These are phyloP conservation scores for Coremacera marginata DNA, from an alignment of 2,888 invertebrate genomes.

Conservation along the genomic window DNA sequence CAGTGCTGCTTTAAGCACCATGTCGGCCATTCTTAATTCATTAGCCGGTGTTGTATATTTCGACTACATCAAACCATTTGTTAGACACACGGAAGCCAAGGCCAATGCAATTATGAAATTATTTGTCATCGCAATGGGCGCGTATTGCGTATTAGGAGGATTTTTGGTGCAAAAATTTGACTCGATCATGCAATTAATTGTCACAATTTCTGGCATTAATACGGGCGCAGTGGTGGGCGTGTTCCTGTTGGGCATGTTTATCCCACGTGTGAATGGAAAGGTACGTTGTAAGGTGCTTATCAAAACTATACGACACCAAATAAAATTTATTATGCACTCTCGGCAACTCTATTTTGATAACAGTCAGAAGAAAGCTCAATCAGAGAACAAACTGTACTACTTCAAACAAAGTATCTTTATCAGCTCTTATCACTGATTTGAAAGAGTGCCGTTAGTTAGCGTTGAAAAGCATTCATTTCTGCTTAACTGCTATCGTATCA, in stretches of 20 bases:
- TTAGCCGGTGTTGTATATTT: slow-evolving; percentile 73
- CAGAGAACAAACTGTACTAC: no score
- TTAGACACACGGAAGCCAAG: slow-evolving; percentile 68
- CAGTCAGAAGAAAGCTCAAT: no score
- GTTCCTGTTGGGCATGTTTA: slow-evolving; percentile 78
- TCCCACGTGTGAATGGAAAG: slow-evolving; percentile 74
- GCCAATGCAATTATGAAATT: slow-evolving; percentile 71
- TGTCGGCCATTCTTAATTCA: slow-evolving; percentile 73
- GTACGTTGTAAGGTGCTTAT: no score
- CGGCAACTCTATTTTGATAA: no score
- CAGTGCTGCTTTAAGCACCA: slow-evolving; percentile 73
- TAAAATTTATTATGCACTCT: no score
- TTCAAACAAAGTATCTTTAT: no score
- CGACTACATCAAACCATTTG: slow-evolving; percentile 71
- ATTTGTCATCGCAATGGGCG: slow-evolving; percentile 70
- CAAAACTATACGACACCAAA: no score
- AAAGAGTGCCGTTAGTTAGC: no score
- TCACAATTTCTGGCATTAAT: slow-evolving; percentile 70
- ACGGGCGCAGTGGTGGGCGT: slow-evolving; percentile 77
- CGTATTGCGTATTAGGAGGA: slow-evolving; percentile 74
- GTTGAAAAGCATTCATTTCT: no score
- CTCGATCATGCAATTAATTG: slow-evolving; percentile 70
- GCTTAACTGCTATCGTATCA: no score
- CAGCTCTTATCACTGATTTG: no score
- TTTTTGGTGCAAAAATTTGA: slow-evolving; percentile 69